Evolutionary conservation across 2,888 invertebrate genomes (phyloP), one percentile per base, ranked within the genome.

Genomic region (Acronicta alni): DNA sequence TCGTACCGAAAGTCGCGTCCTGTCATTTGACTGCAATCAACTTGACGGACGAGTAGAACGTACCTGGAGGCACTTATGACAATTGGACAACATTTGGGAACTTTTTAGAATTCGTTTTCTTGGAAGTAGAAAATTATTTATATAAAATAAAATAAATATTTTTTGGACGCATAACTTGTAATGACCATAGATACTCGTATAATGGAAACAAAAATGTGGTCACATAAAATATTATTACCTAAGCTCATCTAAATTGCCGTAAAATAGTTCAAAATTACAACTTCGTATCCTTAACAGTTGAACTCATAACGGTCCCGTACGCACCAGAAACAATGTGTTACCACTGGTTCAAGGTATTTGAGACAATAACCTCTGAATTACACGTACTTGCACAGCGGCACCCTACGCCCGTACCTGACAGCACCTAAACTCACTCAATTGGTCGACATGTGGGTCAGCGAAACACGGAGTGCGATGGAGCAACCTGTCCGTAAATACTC

Each of bases 351-450:
- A 51, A 64, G 54, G 72, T 39, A 66, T 58, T 65, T 54, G 53
- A 70, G 65, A 71, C 58, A 64, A 67, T 70, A 71, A 67, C 65
- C 58, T 70, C 39, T 70, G 32, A 46, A 43, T 43, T 23, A 30
- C 18, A 18, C 4, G 43, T 35, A 44, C 46, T 54, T 16, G 18
- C 57, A 53, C 48, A 43, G 37, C 14, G 30, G 52, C 71, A 64
- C 71, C 67, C 68, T 84, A 84, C 84, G 79, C 80, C 52, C 75
- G 72, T 89, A 90, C 89, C 90, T 90, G 90, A 81, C 76, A 82
- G 86, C 88, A 85, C 86, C 88, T 85, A 83, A 89, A 89, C 86
- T 86, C 80, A 77, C 83, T 87, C 88, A 89, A 91, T 91, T 90
- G 89, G 75, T 59, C 49, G 44, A 71, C 80, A 82, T 83, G 80